These are phyloP conservation scores for Phortica magna DNA, from an alignment of 2,888 invertebrate genomes.

Conservation along the genomic window DNA sequence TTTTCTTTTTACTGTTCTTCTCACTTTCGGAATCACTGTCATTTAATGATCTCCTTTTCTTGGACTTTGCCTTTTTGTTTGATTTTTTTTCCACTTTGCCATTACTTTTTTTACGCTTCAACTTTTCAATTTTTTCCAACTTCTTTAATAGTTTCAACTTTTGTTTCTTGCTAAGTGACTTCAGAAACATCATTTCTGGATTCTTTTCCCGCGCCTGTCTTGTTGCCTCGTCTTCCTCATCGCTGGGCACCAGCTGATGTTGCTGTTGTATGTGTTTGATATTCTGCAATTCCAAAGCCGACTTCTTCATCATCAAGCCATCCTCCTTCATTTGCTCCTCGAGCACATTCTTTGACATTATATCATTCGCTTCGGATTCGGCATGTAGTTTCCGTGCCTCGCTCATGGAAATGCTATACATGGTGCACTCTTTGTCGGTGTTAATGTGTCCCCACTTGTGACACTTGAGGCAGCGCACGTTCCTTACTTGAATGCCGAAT, in stretches of 20 bases:
- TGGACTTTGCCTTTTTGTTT: conserved; percentile 55
- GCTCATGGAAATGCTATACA: conserved; percentile 91
- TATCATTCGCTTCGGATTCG: conserved; percentile 82
- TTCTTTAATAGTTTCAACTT: conserved; percentile 93
- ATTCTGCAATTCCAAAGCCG: conserved; percentile 81
- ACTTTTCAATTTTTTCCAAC: conserved; percentile 83
- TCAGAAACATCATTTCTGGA: conserved; percentile 89
- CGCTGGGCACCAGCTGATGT: conserved; percentile 82
- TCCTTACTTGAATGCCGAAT: conserved; percentile 97
- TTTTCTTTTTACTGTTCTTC: conserved; percentile 42
- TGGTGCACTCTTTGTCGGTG: conserved; percentile 95
- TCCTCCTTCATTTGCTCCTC: conserved; percentile 95
- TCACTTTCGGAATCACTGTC: conserved; percentile 27
- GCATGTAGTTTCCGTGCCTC: conserved; percentile 86
- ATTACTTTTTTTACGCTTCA: conserved; percentile 62
- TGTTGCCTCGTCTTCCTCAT: conserved; percentile 69
- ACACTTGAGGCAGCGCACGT: conserved; percentile 99
- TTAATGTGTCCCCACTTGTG: conserved; percentile 97
- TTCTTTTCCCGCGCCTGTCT: conserved; percentile 67
- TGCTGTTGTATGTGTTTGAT: conserved; percentile 78
- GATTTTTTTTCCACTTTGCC: conserved; percentile 62
- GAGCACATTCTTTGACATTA: conserved; percentile 83
- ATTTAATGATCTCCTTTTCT: conserved; percentile 27
- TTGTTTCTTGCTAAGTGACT: conserved; percentile 90
- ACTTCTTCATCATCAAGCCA: conserved; percentile 92